A percentile compares a stretch with the other conserved stretches of the same genome.
These are phyloP conservation scores for Blastomussa wellsi DNA, from an alignment of 92 coral and sea anemone genomes.

Conservation along the genomic window DNA sequence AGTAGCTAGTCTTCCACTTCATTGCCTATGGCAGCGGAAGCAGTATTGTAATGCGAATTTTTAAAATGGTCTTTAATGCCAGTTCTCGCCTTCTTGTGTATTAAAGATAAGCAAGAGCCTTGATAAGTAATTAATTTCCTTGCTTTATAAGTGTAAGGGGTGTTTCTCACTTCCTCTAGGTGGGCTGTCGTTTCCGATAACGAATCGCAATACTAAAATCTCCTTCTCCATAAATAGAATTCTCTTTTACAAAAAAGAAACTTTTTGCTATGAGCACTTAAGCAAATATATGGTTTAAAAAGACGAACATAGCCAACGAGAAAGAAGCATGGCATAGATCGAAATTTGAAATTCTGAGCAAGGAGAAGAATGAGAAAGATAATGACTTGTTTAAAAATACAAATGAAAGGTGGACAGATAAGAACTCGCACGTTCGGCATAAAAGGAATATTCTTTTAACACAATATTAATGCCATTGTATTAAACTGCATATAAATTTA, in stretches of 20 bases:
- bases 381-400: slow-evolving; percentile 12
- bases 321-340: background rate
- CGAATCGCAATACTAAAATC: slow-evolving; percentile 1
- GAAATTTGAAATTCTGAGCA: background rate
- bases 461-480: slow-evolving; percentile 25
- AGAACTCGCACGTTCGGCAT: slow-evolving; percentile 24
- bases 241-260: too few species aligned
- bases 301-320: background rate
- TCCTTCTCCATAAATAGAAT: background rate
- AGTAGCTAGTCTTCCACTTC: slow-evolving; percentile 25
- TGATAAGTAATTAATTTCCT: slow-evolving; percentile 31
- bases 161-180: slow-evolving; percentile 20
- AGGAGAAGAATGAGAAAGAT: background rate
- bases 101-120: slow-evolving; percentile 6
- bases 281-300: slow-evolving; percentile 6
- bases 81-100: slow-evolving; percentile 38
- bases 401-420: slow-evolving; percentile 30
- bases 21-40: slow-evolving; percentile 50
- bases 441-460: slow-evolving; percentile 25
- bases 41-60: slow-evolving; percentile 18
- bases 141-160: slow-evolving; percentile 1
- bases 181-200: slow-evolving; percentile 20
- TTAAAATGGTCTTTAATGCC: slow-evolving; percentile 40
- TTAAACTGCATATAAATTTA: slow-evolving; percentile 22
- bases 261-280: slow-evolving; percentile 25